Conservation (phyloP, 2,797 vertebrate species). For the Premnoplex brunnescens region DNA sequence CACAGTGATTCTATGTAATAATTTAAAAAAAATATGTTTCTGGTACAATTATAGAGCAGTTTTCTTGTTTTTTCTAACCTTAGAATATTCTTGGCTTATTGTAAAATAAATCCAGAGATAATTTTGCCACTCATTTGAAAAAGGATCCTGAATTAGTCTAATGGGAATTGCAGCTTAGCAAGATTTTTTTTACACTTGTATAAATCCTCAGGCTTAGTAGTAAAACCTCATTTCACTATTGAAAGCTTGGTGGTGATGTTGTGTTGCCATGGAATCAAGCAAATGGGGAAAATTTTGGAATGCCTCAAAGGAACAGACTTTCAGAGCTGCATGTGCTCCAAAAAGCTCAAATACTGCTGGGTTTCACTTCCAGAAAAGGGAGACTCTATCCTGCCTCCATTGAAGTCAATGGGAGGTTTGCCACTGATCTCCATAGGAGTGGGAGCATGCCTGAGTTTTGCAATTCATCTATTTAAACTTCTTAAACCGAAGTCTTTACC, state of each 20-base stretch:
- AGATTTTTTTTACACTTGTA: conserved; percentile 13
- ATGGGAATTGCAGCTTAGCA: neutral
- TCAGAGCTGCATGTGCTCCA: neutral
- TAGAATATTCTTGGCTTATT: neutral
- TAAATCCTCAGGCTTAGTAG: conserved; percentile 30
- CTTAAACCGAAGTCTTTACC: neutral
- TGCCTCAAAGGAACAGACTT: neutral
- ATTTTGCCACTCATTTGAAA: neutral
- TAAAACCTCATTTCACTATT: conserved; percentile 44
- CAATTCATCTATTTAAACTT: conserved; percentile 10
- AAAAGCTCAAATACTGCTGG: neutral
- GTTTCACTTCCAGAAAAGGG: neutral
- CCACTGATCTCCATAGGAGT: conserved; percentile 1
- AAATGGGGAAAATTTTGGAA: conserved; percentile 48
- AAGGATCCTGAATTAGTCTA: neutral
- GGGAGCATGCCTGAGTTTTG: neutral
- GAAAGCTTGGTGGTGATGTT: conserved; percentile 14
- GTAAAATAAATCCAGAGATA: neutral
- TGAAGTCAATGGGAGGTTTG: conserved; percentile 19
- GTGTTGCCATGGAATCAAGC: conserved; percentile 61
- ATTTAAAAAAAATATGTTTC: neutral
- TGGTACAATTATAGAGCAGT: neutral
- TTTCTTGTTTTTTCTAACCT: neutral
- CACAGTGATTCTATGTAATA: neutral
- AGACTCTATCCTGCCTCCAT: neutral